These are phyloP conservation scores for Mesorhabditis belari DNA, from an alignment of 2,888 invertebrate species.

Conservation along the genomic window DNA sequence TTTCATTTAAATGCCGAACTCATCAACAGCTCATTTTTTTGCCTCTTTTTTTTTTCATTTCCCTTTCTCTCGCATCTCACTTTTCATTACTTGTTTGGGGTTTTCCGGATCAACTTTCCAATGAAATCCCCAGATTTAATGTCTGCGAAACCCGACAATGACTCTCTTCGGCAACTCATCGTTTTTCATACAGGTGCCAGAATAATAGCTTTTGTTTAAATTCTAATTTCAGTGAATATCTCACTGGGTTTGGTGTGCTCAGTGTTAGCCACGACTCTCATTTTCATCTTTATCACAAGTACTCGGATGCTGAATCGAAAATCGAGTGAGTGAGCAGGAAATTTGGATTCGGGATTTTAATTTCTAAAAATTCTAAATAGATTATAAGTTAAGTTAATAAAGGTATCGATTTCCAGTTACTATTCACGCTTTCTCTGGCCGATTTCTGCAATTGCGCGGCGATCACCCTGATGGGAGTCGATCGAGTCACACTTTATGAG, in stretches of 20 bases:
- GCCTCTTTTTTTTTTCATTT: too few relatives aligned
- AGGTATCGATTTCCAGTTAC: conserved; percentile 13
- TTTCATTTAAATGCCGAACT: too few relatives aligned
- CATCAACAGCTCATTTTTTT: too few relatives aligned
- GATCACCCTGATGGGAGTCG: conserved; percentile 33
- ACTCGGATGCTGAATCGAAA: not conserved
- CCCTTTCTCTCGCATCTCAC: too few relatives aligned
- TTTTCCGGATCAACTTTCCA: too few relatives aligned
- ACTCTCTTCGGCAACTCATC: not conserved
- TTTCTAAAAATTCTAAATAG: not conserved
- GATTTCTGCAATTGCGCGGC: conserved; percentile 31
- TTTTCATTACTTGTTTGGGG: too few relatives aligned
- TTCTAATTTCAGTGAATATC: not conserved
- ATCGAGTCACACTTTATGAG: conserved; percentile 23
- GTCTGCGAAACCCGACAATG: not conserved
- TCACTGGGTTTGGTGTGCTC: not conserved
- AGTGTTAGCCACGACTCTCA: not conserved
- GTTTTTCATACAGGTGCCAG: not conserved
- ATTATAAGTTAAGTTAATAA: not conserved
- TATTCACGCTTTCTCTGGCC: conserved; percentile 27
- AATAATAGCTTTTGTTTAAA: too few relatives aligned
- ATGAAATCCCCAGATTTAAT: too few relatives aligned
- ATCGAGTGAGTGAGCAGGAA: not conserved
- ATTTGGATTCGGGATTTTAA: not conserved
- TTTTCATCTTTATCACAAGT: not conserved